Base-by-base conservation (phyloP, 1,140 invertebrate species). In the Camponotus vicinus region DNA sequence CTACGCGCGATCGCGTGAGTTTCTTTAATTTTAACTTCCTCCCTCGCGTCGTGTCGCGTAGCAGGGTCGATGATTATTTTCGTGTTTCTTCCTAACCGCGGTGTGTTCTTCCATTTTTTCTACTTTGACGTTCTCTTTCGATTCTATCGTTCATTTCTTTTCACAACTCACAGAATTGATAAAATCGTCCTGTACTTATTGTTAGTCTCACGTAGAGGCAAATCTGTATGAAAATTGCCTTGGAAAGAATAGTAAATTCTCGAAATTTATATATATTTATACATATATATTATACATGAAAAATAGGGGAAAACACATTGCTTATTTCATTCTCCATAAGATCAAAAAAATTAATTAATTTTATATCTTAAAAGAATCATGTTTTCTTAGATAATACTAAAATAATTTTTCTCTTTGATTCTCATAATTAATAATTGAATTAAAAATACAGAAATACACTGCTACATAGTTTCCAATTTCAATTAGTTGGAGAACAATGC, bases 1-100 rank as follows among this genome's bases (percentile, higher is more conserved):
- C 2, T 61, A 18, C 45, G 45, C 52, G 49, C 9, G 64, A 21
- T 90, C 71, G 89, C 89, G 89, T 90, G 89, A 90, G 80, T 85
- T 57, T 66, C 66, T 77, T 90, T 90, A 90, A 88, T 90, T 90
- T 90, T 5, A 70, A 79, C 52, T 11, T 13, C 21, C 13, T 15
- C 8, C 37, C 42, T 42, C 27, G 59, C 59, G 49, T 76, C 78
- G 27, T 27, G 27, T 27, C 3, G 57, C 7, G 18, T n/a, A 4
- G 34, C n/a, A 57, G 3, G 18, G 63, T 27, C 69, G 85, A 86
- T 89, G 85, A 92, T 91, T 88, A 90, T 79, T 92, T 88, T 89
- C 73, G 40, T 71, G 80, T 92, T 88, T 89, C 75, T 63, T 63
- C 86, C 40, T 80, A 85, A 80, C 42, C 57, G 52, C 70, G 8